Percentiles rank a stretch among this genome's conserved stretches.
These are phyloP conservation scores for Bombus confusus DNA, from an alignment of 1,140 invertebrate species.

Conservation along the genomic window DNA sequence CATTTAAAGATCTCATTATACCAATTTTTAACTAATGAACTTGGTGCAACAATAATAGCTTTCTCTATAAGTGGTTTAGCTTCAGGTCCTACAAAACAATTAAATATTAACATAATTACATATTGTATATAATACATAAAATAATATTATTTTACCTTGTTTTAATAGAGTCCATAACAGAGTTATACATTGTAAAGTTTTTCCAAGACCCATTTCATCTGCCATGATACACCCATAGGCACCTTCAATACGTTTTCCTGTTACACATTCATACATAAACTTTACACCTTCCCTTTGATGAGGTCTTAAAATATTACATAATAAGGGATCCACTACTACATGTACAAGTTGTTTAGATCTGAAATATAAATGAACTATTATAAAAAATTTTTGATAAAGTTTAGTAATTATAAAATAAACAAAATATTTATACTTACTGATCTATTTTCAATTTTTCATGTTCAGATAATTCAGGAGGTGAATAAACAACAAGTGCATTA, in stretches of 20 bases:
- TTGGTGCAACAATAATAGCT: conserved; percentile 97
- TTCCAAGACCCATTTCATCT: conserved; percentile 98
- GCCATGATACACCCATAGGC: conserved; percentile 99
- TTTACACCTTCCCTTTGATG: conserved; percentile 99
- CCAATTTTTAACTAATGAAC: conserved; percentile 99
- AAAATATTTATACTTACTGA: conserved; percentile 79
- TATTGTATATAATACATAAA: conserved; percentile 11
- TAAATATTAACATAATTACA: conserved; percentile 6
- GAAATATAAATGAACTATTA: conserved; percentile 45
- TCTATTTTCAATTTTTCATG: conserved; percentile 93
- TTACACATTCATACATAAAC: conserved; percentile 99
- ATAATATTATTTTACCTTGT: conserved; percentile 82
- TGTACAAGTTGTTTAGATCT: conserved; percentile 77
- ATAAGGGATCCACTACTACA: conserved; percentile 91
- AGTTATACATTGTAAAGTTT: conserved; percentile 99
- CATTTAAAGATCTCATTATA: conserved; percentile 99
- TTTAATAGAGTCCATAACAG: conserved; percentile 96
- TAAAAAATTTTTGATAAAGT: background rate
- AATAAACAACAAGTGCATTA: conserved; percentile 95
- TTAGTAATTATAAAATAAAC: background rate
- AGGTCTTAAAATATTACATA: conserved; percentile 95
- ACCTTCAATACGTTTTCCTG: conserved; percentile 93
- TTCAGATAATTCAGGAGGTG: conserved; percentile 91
- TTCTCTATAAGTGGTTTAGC: conserved; percentile 94
- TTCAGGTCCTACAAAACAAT: conserved; percentile 84